Evolutionary conservation across 1,140 invertebrate species (phyloP).

Genomic region (Amyelois transitella): DNA sequence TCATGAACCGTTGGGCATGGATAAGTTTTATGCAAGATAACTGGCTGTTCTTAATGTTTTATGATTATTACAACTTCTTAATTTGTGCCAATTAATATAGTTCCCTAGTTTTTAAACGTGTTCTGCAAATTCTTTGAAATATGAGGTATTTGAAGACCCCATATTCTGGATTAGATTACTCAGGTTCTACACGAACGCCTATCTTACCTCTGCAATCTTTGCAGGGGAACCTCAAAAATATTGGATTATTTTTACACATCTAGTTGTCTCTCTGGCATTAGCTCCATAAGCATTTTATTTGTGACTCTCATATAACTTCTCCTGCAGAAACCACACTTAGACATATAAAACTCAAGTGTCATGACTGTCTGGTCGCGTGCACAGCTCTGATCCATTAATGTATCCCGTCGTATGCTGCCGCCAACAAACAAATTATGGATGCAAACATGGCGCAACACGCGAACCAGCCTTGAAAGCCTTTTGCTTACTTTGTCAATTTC

Average conservation of each 20-base stretch:
- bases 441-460: constrained; percentile 68
- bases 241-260: too few species aligned
- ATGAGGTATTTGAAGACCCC: too few species aligned
- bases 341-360: neutral
- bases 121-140: too few species aligned
- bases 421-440: constrained; percentile 72
- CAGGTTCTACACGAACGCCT: too few species aligned
- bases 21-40: neutral
- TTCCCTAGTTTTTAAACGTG: too few species aligned
- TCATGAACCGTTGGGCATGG: neutral
- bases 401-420: constrained; percentile 54
- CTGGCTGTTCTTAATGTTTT: neutral
- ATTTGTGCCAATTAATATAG: too few species aligned
- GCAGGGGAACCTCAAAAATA: too few species aligned
- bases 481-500: constrained; percentile 68
- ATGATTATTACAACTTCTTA: neutral
- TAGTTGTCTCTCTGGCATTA: too few species aligned
- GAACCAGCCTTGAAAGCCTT: constrained; percentile 60
- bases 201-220: too few species aligned
- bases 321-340: neutral
- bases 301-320: neutral
- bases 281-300: neutral
- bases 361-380: constrained; percentile 47
- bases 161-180: too few species aligned
- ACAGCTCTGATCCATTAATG: constrained; percentile 59